Evolutionary conservation across 2,113 vertebrate species (phyloP).

Genomic region (Campylomormyrus numenius): DNA sequence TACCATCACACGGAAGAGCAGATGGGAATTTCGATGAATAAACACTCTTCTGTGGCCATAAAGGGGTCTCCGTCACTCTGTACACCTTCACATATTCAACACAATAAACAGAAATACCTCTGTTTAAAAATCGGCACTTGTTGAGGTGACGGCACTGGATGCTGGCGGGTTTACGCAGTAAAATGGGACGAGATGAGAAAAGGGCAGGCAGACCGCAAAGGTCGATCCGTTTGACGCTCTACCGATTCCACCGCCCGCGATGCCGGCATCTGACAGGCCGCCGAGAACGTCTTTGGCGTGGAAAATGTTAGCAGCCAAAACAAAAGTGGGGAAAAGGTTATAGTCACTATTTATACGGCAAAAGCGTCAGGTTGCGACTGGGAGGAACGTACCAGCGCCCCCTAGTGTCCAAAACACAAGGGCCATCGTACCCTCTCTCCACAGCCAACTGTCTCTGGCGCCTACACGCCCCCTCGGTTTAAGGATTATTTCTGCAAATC

Average conservation of each 20-base stretch:
- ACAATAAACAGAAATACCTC: conserved; percentile 28
- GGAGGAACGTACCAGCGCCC: neutral
- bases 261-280: neutral
- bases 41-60: conserved; percentile 15
- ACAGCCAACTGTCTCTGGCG: neutral
- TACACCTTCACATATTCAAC: conserved; percentile 35
- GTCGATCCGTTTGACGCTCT: neutral
- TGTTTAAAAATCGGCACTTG: neutral
- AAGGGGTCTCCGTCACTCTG: conserved; percentile 17
- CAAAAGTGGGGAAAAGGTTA: neutral
- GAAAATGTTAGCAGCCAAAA: neutral
- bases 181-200: neutral
- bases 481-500: neutral
- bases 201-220: neutral
- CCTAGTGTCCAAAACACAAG: neutral
- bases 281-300: too few species aligned
- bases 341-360: neutral
- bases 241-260: neutral
- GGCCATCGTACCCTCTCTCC: neutral
- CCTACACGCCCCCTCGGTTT: neutral
- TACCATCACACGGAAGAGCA: conserved; percentile 35
- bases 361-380: neutral
- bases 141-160: neutral
- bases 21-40: conserved; percentile 32
- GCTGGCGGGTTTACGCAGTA: neutral